These are phyloP conservation scores for Hyperoodon ampullatus DNA, from an alignment of 2,113 vertebrate species.

Conservation along the genomic window DNA sequence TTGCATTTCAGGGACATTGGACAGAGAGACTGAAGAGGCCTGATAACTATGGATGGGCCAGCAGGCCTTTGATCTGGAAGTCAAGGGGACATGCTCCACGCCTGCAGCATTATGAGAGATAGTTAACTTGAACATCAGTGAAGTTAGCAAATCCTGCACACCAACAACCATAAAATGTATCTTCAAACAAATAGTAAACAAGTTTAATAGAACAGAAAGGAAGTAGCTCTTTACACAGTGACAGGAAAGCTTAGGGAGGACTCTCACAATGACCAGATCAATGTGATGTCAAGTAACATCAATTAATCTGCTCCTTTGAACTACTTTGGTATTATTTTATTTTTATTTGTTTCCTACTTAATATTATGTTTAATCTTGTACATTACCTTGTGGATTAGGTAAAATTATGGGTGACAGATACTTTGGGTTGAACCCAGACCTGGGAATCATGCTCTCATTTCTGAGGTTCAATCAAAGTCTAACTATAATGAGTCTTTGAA, in stretches of 20 bases:
- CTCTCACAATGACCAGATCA: too few species aligned
- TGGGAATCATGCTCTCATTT: neutral
- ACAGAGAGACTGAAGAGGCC: rapidly evolving
- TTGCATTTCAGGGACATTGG: neutral
- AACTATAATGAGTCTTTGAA: neutral
- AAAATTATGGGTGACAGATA: too few species aligned
- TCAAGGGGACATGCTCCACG: neutral
- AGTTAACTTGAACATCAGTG: neutral
- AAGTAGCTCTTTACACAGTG: neutral
- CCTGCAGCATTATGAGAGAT: rapidly evolving
- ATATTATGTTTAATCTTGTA: neutral
- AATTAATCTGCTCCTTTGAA: neutral
- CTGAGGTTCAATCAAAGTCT: neutral
- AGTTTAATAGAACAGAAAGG: neutral
- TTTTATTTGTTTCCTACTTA: neutral
- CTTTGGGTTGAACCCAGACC: too few species aligned
- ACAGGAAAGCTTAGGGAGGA: neutral
- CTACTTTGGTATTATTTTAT: neutral
- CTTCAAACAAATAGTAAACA: neutral
- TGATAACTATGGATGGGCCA: neutral
- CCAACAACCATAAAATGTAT: neutral
- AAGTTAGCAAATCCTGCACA: neutral
- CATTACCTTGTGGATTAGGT: too few species aligned
- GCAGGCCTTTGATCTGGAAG: neutral
- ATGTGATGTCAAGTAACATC: neutral